A percentile compares a stretch with the other conserved stretches of the same genome.
These are phyloP conservation scores for Phoebastria nigripes DNA, from an alignment of 2,797 vertebrate genomes.

Conservation along the genomic window DNA sequence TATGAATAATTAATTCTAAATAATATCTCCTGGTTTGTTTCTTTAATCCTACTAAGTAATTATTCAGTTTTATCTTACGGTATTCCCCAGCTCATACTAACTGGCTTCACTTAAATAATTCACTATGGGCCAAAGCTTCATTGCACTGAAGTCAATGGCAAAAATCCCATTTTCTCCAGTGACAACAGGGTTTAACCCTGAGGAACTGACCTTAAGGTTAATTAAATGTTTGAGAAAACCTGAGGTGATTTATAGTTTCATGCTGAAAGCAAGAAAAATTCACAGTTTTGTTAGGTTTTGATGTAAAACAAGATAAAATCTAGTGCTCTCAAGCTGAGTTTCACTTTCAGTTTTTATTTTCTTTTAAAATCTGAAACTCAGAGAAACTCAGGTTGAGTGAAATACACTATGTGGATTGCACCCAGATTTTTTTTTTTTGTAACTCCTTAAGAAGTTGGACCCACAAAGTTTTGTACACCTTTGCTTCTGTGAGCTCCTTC, in stretches of 20 bases:
- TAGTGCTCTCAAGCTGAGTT: conserved; percentile 15
- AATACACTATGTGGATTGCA: neutral
- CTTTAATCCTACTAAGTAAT: neutral
- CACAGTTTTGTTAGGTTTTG: conserved; percentile 56
- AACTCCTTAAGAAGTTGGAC: neutral
- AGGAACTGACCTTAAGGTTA: conserved; percentile 62
- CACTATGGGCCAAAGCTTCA: conserved; percentile 7
- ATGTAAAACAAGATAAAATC: conserved; percentile 61
- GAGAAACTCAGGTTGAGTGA: neutral
- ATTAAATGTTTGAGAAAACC: conserved; percentile 69
- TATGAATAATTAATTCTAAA: neutral
- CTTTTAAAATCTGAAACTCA: conserved; percentile 25
- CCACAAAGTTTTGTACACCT: neutral
- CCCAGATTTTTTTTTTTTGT: neutral
- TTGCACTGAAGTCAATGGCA: conserved; percentile 40
- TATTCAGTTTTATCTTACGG: conserved; percentile 2
- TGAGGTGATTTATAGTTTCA: conserved; percentile 63
- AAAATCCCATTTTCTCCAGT: conserved; percentile 49
- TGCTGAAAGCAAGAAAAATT: conserved; percentile 54
- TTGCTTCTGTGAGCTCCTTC: neutral
- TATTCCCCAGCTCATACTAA: conserved; percentile 11
- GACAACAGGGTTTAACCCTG: conserved; percentile 57
- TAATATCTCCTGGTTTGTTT: neutral
- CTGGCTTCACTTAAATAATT: conserved; percentile 34
- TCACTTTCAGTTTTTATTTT: conserved; percentile 53